A percentile compares a stretch with the other conserved stretches of the same genome.
Conservation (phyloP, 1,140 invertebrate species). For the Tribolium madens region DNA sequence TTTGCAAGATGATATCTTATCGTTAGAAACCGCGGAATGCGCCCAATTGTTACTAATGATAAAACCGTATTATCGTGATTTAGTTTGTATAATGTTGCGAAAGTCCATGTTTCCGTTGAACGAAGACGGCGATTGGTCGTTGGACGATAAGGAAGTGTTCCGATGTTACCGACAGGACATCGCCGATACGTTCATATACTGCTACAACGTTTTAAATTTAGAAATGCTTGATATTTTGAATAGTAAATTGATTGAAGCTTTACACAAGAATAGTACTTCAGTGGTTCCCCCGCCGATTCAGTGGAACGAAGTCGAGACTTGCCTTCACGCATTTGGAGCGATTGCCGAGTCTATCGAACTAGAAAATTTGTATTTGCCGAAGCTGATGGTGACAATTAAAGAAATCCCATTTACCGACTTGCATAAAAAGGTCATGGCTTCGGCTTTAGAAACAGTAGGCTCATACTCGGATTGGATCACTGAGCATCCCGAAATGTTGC, state of each 20-base stretch:
- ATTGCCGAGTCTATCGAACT: constrained; percentile 80
- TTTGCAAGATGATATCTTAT: constrained; percentile 80
- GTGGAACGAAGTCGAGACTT: constrained; percentile 81
- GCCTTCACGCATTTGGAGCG: constrained; percentile 85
- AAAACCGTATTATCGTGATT: constrained; percentile 75
- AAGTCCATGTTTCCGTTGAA: constrained; percentile 75
- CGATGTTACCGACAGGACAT: constrained; percentile 93
- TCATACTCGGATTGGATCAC: constrained; percentile 50
- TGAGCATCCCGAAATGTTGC: constrained; percentile 72
- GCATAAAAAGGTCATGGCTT: constrained; percentile 73
- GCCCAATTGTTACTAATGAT: constrained; percentile 68
- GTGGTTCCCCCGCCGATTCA: constrained; percentile 52
- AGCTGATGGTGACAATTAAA: constrained; percentile 77
- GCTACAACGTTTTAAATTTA: constrained; percentile 81
- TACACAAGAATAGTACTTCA: constrained; percentile 64
- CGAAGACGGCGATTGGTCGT: constrained; percentile 68
- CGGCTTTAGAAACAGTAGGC: constrained; percentile 81
- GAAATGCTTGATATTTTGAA: constrained; percentile 77
- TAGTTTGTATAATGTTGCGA: constrained; percentile 74
- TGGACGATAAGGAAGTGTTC: constrained; percentile 87
- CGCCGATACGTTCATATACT: constrained; percentile 89
- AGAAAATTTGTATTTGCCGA: constrained; percentile 74
- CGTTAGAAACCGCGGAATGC: constrained; percentile 68
- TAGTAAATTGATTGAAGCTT: constrained; percentile 69
- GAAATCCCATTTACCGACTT: constrained; percentile 74